phyloP scores from a whole-genome alignment of 1,140 invertebrate species.

The Drosophila asahinai region DNA sequence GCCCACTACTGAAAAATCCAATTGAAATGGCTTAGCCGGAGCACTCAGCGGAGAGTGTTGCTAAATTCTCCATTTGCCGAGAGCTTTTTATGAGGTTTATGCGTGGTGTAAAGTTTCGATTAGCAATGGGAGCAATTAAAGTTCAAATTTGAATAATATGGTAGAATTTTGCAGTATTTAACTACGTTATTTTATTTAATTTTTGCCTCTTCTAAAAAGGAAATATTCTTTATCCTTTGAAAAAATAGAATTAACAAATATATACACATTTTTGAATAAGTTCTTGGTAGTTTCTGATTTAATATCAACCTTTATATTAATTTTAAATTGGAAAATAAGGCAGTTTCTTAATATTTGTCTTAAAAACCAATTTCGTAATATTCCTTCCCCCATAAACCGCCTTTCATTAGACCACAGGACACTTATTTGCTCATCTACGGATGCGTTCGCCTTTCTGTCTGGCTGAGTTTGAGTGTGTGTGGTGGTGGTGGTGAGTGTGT shows the following conservation, averaged over 20 bases:
- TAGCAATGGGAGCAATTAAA: background rate
- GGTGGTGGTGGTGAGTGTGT: slow-evolving; percentile 5
- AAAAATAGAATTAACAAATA: no score
- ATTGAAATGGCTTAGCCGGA: slow-evolving; percentile 45
- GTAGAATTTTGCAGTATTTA: background rate
- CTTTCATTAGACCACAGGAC: background rate
- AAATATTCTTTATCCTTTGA: background rate
- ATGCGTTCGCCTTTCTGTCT: slow-evolving; percentile 5
- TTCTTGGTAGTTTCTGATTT: no score
- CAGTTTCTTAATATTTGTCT: no score
- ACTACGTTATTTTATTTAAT: background rate
- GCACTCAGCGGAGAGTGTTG: slow-evolving; percentile 26
- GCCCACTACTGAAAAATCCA: slow-evolving; percentile 51
- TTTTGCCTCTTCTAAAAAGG: background rate
- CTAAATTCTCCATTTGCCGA: slow-evolving; percentile 6
- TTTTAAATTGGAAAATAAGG: no score
- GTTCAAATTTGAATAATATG: background rate
- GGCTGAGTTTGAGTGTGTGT: slow-evolving; percentile 3
- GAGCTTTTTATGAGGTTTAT: slow-evolving; percentile 18
- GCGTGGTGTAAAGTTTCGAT: background rate
- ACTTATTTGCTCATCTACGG: slow-evolving; percentile 21
- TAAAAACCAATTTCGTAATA: no score
- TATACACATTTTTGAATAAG: no score
- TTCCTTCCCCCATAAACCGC: slow-evolving; percentile 2
- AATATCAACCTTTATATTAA: no score